Evolutionary conservation across 2,888 invertebrate genomes (phyloP).

Genomic region (Papilio gigon): DNA sequence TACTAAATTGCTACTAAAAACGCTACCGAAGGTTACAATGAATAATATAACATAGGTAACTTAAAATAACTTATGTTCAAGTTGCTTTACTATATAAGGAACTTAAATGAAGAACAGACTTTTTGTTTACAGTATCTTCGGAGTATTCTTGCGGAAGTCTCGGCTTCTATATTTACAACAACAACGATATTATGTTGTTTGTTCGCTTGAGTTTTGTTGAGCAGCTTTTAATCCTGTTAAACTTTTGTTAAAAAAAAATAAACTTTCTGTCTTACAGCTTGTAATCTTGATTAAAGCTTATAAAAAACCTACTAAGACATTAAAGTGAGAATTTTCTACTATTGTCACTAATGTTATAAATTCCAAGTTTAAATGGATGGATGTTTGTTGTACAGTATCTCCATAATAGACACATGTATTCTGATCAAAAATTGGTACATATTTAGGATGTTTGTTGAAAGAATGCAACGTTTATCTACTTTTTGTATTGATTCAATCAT

Average conservation of each 20-base stretch:
- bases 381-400: no score
- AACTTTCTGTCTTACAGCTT: neutral
- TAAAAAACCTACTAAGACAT: neutral
- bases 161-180: constrained; percentile 20
- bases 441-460: no score
- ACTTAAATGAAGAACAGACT: constrained; percentile 21
- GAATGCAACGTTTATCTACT: no score
- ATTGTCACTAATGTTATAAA: no score
- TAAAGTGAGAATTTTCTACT: neutral
- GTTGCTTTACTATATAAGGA: neutral
- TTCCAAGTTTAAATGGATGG: no score
- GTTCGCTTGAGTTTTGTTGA: constrained; percentile 45
- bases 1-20: no score
- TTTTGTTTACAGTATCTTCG: constrained; percentile 17
- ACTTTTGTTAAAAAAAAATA: constrained; percentile 8
- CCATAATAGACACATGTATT: no score
- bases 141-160: constrained; percentile 14
- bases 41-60: neutral
- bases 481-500: neutral
- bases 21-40: no score
- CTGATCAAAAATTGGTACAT: no score
- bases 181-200: constrained; percentile 21
- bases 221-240: constrained; percentile 4
- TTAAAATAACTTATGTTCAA: constrained; percentile 1
- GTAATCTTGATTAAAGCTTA: constrained; percentile 11